Percentiles rank a stretch among this genome's conserved stretches.
These are phyloP conservation scores for Pyrrhia umbra DNA, from an alignment of 2,888 invertebrate species.

Conservation along the genomic window DNA sequence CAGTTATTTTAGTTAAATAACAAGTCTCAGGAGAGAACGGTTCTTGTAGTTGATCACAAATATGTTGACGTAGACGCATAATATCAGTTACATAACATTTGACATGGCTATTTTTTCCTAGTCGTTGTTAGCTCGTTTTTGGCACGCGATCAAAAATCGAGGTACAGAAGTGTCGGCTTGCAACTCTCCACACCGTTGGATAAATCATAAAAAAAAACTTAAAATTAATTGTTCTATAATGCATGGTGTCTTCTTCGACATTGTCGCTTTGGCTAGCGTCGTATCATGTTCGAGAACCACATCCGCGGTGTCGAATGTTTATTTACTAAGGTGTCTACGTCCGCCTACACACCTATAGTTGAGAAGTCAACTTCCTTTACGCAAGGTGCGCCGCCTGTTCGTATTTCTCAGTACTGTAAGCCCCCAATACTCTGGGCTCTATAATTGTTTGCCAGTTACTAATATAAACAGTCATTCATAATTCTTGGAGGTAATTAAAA, in stretches of 20 bases:
- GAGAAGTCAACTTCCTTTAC: constrained; percentile 48
- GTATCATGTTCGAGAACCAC: constrained; percentile 64
- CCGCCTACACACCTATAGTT: constrained; percentile 51
- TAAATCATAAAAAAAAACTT: constrained; percentile 51
- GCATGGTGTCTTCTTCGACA: constrained; percentile 18
- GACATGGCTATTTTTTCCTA: constrained; percentile 87
- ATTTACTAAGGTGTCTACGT: constrained; percentile 64
- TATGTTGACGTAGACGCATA: constrained; percentile 68
- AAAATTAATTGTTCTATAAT: constrained; percentile 31
- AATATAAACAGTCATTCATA: constrained; percentile 27
- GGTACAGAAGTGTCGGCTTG: constrained; percentile 70
- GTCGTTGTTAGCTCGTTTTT: constrained; percentile 81
- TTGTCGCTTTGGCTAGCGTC: constrained; percentile 36
- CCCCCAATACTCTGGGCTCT: not conserved
- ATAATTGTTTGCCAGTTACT: not conserved
- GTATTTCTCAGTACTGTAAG: constrained; percentile 44
- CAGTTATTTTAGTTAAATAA: constrained; percentile 42
- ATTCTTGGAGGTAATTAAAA: constrained; percentile 56
- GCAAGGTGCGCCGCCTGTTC: constrained; percentile 35
- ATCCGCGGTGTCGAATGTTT: constrained; percentile 70
- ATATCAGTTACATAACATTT: constrained; percentile 77
- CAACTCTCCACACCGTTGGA: constrained; percentile 57
- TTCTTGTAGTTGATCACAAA: constrained; percentile 55
- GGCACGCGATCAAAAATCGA: constrained; percentile 83
- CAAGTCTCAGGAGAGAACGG: constrained; percentile 30